Evolutionary conservation across 2,888 invertebrate genomes (phyloP).

Genomic region (Synanthedon tipuliformis): DNA sequence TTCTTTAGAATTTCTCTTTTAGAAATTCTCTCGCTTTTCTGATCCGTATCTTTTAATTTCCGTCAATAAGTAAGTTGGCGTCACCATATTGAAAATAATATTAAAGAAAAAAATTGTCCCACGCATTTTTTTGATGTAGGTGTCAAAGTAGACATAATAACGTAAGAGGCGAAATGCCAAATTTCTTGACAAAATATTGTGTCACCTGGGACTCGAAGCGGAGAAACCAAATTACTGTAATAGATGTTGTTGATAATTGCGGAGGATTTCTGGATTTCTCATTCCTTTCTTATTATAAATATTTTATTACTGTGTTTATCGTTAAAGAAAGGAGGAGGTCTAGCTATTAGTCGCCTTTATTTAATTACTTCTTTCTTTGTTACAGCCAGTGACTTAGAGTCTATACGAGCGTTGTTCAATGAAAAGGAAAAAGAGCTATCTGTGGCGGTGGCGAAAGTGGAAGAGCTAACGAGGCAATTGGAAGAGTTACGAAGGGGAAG

Average conservation of each 20-base stretch:
- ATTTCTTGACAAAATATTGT: constrained; percentile 15
- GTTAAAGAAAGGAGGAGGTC: too few relatives aligned
- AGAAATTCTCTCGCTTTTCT: too few relatives aligned
- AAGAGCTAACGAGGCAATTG: constrained; percentile 93
- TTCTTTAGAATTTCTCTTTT: too few relatives aligned
- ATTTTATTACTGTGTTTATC: not conserved
- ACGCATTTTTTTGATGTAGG: too few relatives aligned
- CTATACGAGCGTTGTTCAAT: constrained; percentile 94
- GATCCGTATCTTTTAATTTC: too few relatives aligned
- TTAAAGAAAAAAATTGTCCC: too few relatives aligned
- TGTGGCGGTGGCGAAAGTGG: constrained; percentile 97
- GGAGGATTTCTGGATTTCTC: not conserved
- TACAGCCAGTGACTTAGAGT: constrained; percentile 93
- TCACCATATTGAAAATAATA: too few relatives aligned
- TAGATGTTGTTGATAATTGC: constrained; percentile 1
- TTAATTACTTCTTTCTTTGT: constrained; percentile 22
- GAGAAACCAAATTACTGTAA: constrained; percentile 14
- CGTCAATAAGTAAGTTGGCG: too few relatives aligned
- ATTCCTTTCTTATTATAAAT: not conserved
- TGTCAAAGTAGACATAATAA: constrained; percentile 1
- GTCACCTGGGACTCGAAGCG: constrained; percentile 11
- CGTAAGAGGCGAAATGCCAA: constrained; percentile 9
- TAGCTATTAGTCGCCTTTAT: not conserved
- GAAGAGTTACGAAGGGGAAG: constrained; percentile 87
- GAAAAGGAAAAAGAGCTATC: constrained; percentile 97